phyloP scores from a whole-genome alignment of 2,888 invertebrate genomes.

The Oxystoma pomonae region DNA sequence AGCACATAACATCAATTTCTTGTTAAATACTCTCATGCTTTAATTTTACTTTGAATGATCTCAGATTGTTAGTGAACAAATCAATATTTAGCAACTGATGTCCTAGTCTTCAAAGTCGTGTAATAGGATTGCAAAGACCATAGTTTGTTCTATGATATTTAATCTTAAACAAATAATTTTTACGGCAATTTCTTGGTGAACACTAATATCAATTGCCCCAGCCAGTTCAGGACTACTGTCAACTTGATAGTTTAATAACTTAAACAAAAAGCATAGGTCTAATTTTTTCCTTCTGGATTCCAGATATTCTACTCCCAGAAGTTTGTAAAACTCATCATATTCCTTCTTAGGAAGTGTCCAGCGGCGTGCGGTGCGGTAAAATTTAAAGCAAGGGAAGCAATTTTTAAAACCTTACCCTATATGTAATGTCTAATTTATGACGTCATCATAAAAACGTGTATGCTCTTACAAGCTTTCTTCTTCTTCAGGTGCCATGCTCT shows the following conservation, averaged over 20 bases:
- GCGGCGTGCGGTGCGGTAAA: no score
- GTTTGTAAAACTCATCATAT: not conserved
- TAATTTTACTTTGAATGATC: no score
- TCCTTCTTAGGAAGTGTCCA: no score
- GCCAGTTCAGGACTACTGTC: not conserved
- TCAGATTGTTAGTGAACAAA: not conserved
- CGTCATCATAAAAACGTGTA: no score
- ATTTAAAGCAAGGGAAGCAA: no score
- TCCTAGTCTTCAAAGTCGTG: not conserved
- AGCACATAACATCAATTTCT: no score
- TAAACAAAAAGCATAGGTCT: not conserved
- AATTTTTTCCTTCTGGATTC: not conserved
- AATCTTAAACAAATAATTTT: not conserved
- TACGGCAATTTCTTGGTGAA: not conserved
- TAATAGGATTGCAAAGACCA: not conserved
- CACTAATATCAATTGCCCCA: not conserved
- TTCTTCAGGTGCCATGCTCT: no score
- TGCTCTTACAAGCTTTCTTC: no score
- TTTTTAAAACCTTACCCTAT: no score
- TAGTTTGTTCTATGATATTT: not conserved
- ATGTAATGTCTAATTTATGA: not conserved
- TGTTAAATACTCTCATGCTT: no score
- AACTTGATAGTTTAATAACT: not conserved
- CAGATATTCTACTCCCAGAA: not conserved
- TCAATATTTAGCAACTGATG: not conserved